These are phyloP conservation scores for Cheilosia vernalis DNA, from an alignment of 2,888 invertebrate species.

Conservation along the genomic window DNA sequence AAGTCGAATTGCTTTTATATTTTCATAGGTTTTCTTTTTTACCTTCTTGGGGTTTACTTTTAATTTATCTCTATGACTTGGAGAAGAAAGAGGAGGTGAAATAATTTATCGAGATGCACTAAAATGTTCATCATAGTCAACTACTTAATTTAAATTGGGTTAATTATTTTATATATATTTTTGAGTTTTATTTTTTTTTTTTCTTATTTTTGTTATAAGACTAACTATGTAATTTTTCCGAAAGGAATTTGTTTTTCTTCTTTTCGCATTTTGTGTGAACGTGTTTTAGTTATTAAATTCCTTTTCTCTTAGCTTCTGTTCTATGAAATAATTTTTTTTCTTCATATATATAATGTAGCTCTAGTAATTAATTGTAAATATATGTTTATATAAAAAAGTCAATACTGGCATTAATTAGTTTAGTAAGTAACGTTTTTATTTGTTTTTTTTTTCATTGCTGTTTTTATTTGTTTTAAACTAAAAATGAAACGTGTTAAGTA, in stretches of 20 bases:
- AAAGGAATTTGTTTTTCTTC: slow-evolving; percentile 53
- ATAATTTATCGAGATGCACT: slow-evolving; percentile 70
- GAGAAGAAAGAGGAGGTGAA: slow-evolving; percentile 72
- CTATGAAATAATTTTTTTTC: slow-evolving; percentile 24
- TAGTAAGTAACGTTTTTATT: slow-evolving; percentile 60
- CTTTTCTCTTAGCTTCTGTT: slow-evolving; percentile 44
- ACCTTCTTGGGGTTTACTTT: slow-evolving; percentile 5
- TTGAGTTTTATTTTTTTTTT: slow-evolving; percentile 32
- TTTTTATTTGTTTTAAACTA: slow-evolving; percentile 37
- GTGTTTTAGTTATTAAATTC: slow-evolving; percentile 64
- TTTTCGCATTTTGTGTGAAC: slow-evolving; percentile 61
- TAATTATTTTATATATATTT: slow-evolving; percentile 62
- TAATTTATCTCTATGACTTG: slow-evolving; percentile 66
- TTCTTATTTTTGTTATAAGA: slow-evolving; percentile 49
- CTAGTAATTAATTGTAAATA: slow-evolving; percentile 67
- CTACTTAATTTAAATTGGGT: slow-evolving; percentile 74
- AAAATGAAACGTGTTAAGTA: slow-evolving; percentile 50
- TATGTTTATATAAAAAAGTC: slow-evolving; percentile 70
- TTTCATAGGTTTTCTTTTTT: slow-evolving; percentile 32
- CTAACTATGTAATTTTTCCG: slow-evolving; percentile 64
- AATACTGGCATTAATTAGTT: slow-evolving; percentile 72
- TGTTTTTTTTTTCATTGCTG: slow-evolving; percentile 47
- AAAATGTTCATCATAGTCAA: slow-evolving; percentile 71
- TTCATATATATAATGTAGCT: slow-evolving; percentile 23
- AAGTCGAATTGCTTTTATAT: slow-evolving; percentile 74